Evolutionary conservation across 2,888 invertebrate genomes (phyloP), one percentile per base, ranked within the genome.

Genomic region (Drosophila atripex): DNA sequence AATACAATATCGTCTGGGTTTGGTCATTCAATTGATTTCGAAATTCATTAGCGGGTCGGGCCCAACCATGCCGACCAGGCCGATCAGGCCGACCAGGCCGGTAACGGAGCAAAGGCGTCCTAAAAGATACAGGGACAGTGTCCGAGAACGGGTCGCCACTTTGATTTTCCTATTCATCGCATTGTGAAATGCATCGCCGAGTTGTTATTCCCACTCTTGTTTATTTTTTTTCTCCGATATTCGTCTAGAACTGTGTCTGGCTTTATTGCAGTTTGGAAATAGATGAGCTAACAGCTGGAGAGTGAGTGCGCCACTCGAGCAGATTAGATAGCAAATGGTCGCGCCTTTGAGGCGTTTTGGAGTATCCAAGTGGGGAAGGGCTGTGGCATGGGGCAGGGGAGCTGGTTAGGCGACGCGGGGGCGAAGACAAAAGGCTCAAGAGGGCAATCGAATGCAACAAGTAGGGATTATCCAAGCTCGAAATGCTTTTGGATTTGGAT

Each of bases 221-320:
- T 56, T 53, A 12, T 35, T 58, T 71, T 28, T 38, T 16, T 21
- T 41, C 38, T 43, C 58, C 50, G 35, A 35, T 61, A 21, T 18
- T 53, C 53, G 66, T 16, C 53, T 30, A 45, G 58, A 70, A 70
- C 53, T 52, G 57, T 70, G 65, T 66, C 65, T 64, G 80, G 75
- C 50, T 71, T 83, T 80, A 86, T 86, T 80, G 86, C 80, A 86
- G 65, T 80, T 71, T 69, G 80, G 64, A 71, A 77, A 85, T 87
- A 76, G 82, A 82, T 82, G 82, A 74, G 82, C 85, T 80, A 82
- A 82, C 82, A 87, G 82, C 82, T 78, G 80, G 80, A 84, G 87
- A 84, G 80, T 85, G 76, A 86, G 80, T 83, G 80, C 59, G 49
- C 75, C 72, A 83, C 80, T 83, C 84, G 71, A 61, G 57, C 51